Evolutionary conservation across 2,797 vertebrate species (phyloP).

Genomic region (Eulemur mongoz): DNA sequence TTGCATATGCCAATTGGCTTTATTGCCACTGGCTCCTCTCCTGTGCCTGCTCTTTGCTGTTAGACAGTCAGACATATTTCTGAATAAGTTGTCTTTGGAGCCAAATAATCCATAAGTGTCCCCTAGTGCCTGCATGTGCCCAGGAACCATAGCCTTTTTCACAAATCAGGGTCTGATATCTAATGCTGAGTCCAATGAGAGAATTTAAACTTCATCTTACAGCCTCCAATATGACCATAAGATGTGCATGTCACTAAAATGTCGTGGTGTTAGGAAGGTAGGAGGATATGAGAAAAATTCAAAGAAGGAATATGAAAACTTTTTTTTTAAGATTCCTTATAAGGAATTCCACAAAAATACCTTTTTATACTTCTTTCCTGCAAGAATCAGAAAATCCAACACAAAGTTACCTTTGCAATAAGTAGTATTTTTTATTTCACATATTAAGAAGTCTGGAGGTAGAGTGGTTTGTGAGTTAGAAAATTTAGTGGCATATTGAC

Average conservation of each 20-base stretch:
- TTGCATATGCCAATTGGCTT: neutral
- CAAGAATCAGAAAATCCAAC: neutral
- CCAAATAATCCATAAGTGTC: neutral
- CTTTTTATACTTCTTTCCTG: neutral
- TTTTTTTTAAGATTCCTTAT: neutral
- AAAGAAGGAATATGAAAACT: neutral
- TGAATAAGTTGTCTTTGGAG: neutral
- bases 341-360: neutral
- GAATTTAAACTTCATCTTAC: neutral
- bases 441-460: neutral
- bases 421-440: neutral
- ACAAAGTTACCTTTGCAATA: neutral
- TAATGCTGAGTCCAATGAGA: neutral
- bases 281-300: neutral
- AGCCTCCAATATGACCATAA: neutral
- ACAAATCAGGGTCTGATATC: neutral
- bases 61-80: neutral
- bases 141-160: neutral
- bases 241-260: neutral
- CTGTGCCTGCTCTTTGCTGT: neutral
- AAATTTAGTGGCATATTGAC: neutral
- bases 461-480: neutral
- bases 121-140: neutral
- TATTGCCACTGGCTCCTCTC: neutral
- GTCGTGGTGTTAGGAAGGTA: neutral